Evolutionary conservation across 2,113 vertebrate genomes (phyloP).

Genomic region (Phoxinus phoxinus): DNA sequence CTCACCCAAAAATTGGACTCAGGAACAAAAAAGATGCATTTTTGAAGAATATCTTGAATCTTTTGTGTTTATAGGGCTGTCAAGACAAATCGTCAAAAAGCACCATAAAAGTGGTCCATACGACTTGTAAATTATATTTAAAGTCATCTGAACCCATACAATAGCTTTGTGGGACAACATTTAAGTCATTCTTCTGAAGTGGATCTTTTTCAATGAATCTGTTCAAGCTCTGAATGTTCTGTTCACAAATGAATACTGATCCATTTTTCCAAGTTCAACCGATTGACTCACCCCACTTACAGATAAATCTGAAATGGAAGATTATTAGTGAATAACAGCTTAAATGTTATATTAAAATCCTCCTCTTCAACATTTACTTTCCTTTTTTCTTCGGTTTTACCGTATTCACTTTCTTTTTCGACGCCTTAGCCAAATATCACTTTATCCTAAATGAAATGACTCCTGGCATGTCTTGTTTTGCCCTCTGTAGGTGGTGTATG

Average conservation of each 20-base stretch:
- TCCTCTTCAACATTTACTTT: background rate
- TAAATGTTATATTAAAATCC: background rate
- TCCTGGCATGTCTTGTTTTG: background rate
- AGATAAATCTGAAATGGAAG: background rate
- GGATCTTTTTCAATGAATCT: background rate
- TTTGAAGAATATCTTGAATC: background rate
- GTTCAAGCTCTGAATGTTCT: background rate
- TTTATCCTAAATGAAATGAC: background rate
- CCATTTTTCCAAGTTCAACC: background rate
- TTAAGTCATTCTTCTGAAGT: background rate
- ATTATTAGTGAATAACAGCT: background rate
- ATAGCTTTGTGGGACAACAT: background rate
- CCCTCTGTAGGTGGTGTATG: background rate
- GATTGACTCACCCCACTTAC: background rate
- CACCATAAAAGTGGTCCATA: background rate
- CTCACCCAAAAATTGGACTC: background rate
- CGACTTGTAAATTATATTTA: background rate
- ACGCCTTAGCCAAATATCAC: background rate
- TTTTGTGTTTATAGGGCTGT: background rate
- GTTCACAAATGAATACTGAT: background rate
- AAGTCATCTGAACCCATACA: background rate
- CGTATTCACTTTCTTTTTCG: background rate
- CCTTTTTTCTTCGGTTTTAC: background rate
- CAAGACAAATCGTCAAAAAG: background rate
- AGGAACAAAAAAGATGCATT: background rate